Evolutionary conservation across 2,888 invertebrate species (phyloP).

Genomic region (Cetonia aurata): DNA sequence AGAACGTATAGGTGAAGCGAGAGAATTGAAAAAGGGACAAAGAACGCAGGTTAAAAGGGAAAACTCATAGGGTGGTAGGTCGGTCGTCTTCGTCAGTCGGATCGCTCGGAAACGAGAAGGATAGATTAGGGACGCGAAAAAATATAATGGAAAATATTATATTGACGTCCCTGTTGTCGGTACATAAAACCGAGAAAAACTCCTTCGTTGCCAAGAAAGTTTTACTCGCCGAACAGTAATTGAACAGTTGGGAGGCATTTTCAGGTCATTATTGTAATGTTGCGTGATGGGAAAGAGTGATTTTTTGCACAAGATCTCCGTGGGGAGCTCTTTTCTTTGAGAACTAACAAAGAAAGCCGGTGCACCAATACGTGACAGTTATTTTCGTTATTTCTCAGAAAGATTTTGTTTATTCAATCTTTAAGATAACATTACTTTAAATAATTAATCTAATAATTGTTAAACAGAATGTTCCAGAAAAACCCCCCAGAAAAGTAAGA

Average conservation of each 20-base stretch:
- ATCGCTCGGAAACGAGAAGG: neutral
- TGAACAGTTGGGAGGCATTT: conserved; percentile 25
- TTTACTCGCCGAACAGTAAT: conserved; percentile 24
- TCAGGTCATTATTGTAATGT: conserved; percentile 25
- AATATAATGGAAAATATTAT: conserved; percentile 27
- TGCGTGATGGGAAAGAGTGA: conserved; percentile 6
- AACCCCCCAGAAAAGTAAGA: too few relatives aligned
- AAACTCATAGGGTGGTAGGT: neutral
- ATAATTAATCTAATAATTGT: too few relatives aligned
- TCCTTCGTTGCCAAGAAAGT: conserved; percentile 12
- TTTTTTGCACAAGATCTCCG: neutral
- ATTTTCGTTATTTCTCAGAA: too few relatives aligned
- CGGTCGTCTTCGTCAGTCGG: neutral
- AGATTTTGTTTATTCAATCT: neutral
- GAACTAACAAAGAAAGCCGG: too few relatives aligned
- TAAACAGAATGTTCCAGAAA: too few relatives aligned
- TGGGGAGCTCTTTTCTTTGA: too few relatives aligned
- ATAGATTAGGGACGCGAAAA: neutral
- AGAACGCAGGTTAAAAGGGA: neutral
- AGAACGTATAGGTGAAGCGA: conserved; percentile 17
- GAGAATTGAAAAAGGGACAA: conserved; percentile 1
- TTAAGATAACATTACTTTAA: neutral
- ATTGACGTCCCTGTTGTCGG: conserved; percentile 12
- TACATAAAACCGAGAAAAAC: conserved; percentile 15
- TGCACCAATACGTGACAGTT: too few relatives aligned